These are phyloP conservation scores for Gulo gulo DNA, from an alignment of 2,113 vertebrate genomes.

Conservation along the genomic window DNA sequence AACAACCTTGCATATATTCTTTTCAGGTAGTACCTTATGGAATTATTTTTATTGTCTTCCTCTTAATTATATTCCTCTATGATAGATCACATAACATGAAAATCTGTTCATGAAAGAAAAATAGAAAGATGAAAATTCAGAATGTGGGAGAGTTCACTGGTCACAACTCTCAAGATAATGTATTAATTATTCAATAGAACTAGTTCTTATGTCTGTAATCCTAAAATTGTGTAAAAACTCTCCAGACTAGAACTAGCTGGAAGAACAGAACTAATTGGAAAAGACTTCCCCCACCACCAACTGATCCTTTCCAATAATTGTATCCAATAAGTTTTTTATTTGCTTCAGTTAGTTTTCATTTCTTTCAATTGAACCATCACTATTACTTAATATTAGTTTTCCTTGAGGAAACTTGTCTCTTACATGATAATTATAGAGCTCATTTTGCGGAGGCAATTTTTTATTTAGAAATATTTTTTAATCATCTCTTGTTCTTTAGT, in stretches of 20 bases:
- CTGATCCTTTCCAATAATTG: background rate
- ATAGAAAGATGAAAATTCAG: slow-evolving; percentile 11
- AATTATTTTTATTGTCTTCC: background rate
- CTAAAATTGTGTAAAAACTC: background rate
- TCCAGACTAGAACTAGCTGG: background rate
- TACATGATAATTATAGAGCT: background rate
- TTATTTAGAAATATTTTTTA: background rate
- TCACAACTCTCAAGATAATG: background rate
- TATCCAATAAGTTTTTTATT: background rate
- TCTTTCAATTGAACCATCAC: background rate
- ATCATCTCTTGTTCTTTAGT: background rate
- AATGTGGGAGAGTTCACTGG: background rate
- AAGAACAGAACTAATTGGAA: background rate
- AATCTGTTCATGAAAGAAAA: background rate
- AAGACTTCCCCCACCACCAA: background rate
- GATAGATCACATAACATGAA: background rate
- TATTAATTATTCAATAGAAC: background rate
- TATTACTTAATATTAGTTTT: background rate
- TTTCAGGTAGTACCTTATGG: background rate
- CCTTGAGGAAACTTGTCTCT: background rate
- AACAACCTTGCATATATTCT: background rate
- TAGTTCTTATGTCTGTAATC: background rate
- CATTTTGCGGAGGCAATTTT: background rate
- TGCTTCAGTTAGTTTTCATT: background rate
- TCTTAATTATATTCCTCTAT: background rate